Conservation (phyloP, 2,888 invertebrate genomes). For the Sesia bembeciformis region DNA sequence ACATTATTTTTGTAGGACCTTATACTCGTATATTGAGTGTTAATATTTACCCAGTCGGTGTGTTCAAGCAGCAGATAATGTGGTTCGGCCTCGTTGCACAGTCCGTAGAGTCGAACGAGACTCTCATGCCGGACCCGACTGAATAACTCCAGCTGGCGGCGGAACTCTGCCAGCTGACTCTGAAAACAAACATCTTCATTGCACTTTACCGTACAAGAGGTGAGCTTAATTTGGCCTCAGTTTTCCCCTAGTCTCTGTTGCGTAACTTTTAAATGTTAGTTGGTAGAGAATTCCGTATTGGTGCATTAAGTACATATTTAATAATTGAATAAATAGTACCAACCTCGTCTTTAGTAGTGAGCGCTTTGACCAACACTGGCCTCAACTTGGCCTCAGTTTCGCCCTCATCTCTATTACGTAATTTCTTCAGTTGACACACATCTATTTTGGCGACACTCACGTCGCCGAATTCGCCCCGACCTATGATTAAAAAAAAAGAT, state of each 20-base stretch:
- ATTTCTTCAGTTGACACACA: constrained; percentile 38
- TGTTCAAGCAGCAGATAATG: constrained; percentile 92
- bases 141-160: constrained; percentile 91
- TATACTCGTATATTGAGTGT: constrained; percentile 26
- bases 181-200: constrained; percentile 9
- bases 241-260: no score
- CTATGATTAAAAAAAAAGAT: constrained; percentile 41
- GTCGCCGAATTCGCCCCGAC: constrained; percentile 95
- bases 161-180: constrained; percentile 84
- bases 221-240: no score
- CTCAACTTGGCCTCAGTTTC: constrained; percentile 33
- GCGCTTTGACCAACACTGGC: constrained; percentile 80
- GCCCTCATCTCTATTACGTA: constrained; percentile 48
- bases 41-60: constrained; percentile 88
- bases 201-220: no score
- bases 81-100: constrained; percentile 89
- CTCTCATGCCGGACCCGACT: constrained; percentile 87
- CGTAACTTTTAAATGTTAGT: no score
- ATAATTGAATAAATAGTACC: background rate
- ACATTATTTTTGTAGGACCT: no score
- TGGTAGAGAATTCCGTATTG: no score
- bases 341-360: constrained; percentile 87
- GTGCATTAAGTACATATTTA: no score
- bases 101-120: constrained; percentile 84
- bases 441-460: constrained; percentile 85